A percentile compares a stretch with the other conserved stretches of the same genome.
Evolutionary conservation across 1,140 invertebrate genomes (phyloP).

Genomic region (Diachasmimorpha longicaudata): DNA sequence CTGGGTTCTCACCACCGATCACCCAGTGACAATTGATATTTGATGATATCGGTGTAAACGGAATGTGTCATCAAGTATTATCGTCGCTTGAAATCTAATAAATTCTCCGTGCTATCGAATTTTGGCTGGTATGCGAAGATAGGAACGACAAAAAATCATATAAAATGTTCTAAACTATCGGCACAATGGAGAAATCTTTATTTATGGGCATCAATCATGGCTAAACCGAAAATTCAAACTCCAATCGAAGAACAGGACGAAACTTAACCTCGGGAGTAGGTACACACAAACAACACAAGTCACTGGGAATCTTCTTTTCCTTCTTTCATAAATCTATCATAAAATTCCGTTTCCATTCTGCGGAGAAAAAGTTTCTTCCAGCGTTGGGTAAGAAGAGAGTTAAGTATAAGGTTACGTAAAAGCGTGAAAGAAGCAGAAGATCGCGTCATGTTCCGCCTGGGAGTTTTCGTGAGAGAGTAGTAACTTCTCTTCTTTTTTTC

Average conservation of each 20-base stretch:
- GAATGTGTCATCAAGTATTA: not conserved
- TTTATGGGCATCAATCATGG: not conserved
- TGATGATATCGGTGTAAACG: not conserved
- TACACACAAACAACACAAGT: constrained; percentile 16
- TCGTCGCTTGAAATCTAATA: not conserved
- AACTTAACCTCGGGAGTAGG: not conserved
- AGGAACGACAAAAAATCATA: not conserved
- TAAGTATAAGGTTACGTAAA: constrained; percentile 7
- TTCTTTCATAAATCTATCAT: constrained; percentile 33
- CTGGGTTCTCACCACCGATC: constrained; percentile 9
- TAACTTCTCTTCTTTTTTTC: not conserved
- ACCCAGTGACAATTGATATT: constrained; percentile 34
- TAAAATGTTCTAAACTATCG: not conserved
- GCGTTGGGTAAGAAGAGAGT: not conserved
- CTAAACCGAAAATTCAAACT: constrained; percentile 2
- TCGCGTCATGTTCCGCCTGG: constrained; percentile 3
- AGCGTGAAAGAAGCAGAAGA: constrained; percentile 10
- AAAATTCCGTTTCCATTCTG: constrained; percentile 25
- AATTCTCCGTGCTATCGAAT: not conserved
- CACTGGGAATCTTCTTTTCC: constrained; percentile 14
- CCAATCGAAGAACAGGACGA: not conserved
- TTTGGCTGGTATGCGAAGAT: not conserved
- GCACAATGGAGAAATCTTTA: not conserved
- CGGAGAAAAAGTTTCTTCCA: not conserved
- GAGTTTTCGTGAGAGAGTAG: not conserved